Conservation (phyloP, 2,113 vertebrate species). For the Catagonus wagneri region DNA sequence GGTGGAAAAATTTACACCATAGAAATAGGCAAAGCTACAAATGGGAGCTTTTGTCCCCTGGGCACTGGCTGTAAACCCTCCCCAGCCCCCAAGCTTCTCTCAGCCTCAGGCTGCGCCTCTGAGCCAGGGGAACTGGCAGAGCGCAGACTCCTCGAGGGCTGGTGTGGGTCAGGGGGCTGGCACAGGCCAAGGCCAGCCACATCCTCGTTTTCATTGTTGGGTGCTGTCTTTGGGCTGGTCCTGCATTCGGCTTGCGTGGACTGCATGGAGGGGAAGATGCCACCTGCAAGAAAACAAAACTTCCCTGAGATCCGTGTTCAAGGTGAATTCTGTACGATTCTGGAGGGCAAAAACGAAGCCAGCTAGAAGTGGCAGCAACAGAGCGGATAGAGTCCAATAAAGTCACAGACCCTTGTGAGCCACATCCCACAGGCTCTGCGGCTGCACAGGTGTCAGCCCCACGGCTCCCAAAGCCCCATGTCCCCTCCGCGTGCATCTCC, state of each 20-base stretch:
- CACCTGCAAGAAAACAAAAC: not conserved
- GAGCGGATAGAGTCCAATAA: not conserved
- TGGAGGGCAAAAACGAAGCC: not conserved
- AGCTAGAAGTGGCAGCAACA: not conserved
- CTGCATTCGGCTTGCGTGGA: not conserved
- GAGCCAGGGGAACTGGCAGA: accelerated
- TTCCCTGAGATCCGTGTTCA: constrained; percentile 11
- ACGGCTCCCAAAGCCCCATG: not conserved
- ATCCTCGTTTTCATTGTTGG: accelerated
- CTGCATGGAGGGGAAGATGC: not conserved
- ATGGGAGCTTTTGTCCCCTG: accelerated
- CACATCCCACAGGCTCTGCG: not conserved
- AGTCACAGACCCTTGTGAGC: not conserved
- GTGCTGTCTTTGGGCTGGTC: not conserved
- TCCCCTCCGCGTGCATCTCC: not conserved
- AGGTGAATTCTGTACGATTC: constrained; percentile 30
- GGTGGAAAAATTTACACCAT: accelerated
- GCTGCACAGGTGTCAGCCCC: not conserved
- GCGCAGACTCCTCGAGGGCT: accelerated
- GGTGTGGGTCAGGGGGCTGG: not conserved
- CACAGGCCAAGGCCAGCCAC: accelerated
- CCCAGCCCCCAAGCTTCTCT: accelerated
- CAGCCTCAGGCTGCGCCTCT: accelerated
- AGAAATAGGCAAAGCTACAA: accelerated
- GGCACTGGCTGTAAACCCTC: accelerated